These are phyloP conservation scores for Thalassoma bifasciatum DNA, from an alignment of 2,113 vertebrate genomes.

Conservation along the genomic window DNA sequence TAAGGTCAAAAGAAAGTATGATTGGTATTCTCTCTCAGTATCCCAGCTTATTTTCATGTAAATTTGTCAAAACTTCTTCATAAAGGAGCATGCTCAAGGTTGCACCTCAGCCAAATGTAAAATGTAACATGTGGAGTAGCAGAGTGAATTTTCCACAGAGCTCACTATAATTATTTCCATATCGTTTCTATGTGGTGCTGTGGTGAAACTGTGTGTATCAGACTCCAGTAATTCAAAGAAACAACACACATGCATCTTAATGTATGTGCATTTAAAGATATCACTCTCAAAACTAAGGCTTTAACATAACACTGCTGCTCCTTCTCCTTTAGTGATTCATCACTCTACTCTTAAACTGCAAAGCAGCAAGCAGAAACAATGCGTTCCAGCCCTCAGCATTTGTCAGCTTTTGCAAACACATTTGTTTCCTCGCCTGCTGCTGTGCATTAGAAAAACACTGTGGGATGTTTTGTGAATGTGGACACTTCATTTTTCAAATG, in stretches of 20 bases:
- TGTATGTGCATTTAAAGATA: background rate
- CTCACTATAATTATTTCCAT: too few relatives aligned
- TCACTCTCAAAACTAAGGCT: background rate
- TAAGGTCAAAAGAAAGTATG: conserved; percentile 1
- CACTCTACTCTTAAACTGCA: conserved; percentile 5
- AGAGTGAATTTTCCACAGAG: too few relatives aligned
- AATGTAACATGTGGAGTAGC: too few relatives aligned
- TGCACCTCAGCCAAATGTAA: too few relatives aligned
- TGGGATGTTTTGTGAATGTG: background rate
- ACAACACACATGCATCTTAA: background rate
- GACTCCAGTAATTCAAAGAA: background rate
- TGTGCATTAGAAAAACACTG: background rate
- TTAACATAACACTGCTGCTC: background rate
- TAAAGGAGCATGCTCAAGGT: background rate
- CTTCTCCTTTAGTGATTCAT: background rate
- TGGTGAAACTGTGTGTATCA: too few relatives aligned
- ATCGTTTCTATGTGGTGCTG: too few relatives aligned
- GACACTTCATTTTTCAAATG: conserved; percentile 39
- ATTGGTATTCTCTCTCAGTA: background rate
- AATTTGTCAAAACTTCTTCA: background rate
- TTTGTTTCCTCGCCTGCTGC: conserved; percentile 29
- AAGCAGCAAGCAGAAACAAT: conserved; percentile 28
- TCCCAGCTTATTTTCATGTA: background rate
- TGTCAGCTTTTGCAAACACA: conserved; percentile 33
- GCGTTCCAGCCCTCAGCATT: conserved; percentile 7